Evolutionary conservation across 2,888 invertebrate genomes (phyloP).

Genomic region (Ectemnius cavifrons): DNA sequence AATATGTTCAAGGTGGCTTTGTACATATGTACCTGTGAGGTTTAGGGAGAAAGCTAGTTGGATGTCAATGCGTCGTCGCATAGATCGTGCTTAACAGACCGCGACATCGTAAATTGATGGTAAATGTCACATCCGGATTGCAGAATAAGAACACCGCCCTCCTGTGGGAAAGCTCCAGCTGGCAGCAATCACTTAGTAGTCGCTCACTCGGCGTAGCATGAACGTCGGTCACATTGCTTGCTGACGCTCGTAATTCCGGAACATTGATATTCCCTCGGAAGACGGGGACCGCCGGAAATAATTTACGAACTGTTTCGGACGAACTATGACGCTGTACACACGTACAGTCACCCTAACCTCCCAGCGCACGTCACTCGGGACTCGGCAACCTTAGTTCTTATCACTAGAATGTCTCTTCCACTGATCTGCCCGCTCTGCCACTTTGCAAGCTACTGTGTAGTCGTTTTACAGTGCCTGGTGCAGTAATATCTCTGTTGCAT

Average conservation of each 20-base stretch:
- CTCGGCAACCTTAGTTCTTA: slow-evolving; percentile 1
- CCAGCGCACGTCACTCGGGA: background rate
- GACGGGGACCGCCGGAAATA: slow-evolving; percentile 13
- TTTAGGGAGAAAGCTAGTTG: background rate
- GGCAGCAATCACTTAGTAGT: slow-evolving; percentile 52
- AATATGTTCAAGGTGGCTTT: no score
- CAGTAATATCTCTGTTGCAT: no score
- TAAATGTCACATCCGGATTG: slow-evolving; percentile 73
- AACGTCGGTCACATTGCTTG: slow-evolving; percentile 45
- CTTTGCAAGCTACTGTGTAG: no score
- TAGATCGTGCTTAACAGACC: slow-evolving; percentile 70
- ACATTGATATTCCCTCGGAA: slow-evolving; percentile 40
- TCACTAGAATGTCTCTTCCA: background rate
- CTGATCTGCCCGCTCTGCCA: no score
- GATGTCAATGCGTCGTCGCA: slow-evolving; percentile 28
- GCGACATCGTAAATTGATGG: slow-evolving; percentile 74
- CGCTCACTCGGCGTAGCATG: slow-evolving; percentile 41
- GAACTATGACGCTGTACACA: background rate
- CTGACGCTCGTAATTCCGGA: slow-evolving; percentile 40
- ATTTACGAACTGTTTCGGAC: slow-evolving; percentile 22
- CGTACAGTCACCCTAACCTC: background rate
- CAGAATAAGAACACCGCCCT: slow-evolving; percentile 65
- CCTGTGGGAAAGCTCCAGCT: slow-evolving; percentile 51
- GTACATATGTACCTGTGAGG: no score
- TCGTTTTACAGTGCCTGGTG: no score